These are phyloP conservation scores for Lepidurus packardi DNA, from an alignment of 1,140 invertebrate genomes.

Conservation along the genomic window DNA sequence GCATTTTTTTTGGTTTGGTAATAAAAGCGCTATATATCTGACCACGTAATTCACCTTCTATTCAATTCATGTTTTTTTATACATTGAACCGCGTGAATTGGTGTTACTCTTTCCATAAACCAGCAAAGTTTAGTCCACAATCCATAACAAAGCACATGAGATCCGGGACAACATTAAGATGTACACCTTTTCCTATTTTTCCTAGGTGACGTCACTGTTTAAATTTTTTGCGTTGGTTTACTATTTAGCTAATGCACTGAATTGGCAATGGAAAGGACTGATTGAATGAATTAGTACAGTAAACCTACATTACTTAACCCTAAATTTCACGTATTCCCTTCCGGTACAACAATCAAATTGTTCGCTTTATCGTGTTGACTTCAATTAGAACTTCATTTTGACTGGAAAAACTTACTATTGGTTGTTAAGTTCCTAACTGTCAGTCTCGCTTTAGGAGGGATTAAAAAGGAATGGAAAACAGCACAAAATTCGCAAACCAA, in stretches of 20 bases:
- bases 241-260: constrained; percentile 1
- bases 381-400: constrained; percentile 6
- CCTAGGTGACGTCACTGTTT: background rate
- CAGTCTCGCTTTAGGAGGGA: background rate
- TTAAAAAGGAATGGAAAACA: background rate
- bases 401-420: constrained; percentile 11
- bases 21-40: constrained; percentile 20
- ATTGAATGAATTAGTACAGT: background rate
- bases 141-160: constrained; percentile 6
- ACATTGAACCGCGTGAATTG: background rate
- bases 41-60: background rate
- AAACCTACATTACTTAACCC: background rate
- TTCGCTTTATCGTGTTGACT: background rate
- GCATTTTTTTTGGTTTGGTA: constrained; percentile 15
- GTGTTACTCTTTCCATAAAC: constrained; percentile 3
- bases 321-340: background rate
- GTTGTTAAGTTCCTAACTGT: background rate
- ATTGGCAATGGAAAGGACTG: background rate
- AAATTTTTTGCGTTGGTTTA: background rate
- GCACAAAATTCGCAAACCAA: background rate
- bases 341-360: background rate
- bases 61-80: background rate
- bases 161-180: background rate
- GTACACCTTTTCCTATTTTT: background rate
- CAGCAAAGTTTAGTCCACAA: constrained; percentile 1